Evolutionary conservation across 2,797 vertebrate species (phyloP).

Genomic region (Enteromius radiatus): DNA sequence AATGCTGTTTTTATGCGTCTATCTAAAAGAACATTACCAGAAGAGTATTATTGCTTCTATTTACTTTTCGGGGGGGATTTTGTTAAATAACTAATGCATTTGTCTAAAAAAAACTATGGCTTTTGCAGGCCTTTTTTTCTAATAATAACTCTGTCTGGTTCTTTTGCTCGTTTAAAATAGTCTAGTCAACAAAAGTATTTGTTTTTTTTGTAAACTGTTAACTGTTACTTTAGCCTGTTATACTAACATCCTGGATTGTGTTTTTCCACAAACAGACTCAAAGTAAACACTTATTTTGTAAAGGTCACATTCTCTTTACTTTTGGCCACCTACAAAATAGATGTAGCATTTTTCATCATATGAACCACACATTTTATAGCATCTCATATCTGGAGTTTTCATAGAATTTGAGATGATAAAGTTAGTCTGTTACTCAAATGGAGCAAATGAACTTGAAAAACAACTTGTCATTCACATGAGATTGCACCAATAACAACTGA

Average conservation of each 20-base stretch:
- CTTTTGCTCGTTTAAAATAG: background rate
- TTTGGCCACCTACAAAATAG: background rate
- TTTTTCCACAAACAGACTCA: background rate
- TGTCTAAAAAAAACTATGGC: too few species aligned
- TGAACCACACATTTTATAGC: background rate
- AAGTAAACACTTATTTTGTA: background rate
- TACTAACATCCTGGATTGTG: background rate
- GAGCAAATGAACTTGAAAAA: too few species aligned
- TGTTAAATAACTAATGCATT: background rate
- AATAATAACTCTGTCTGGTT: background rate
- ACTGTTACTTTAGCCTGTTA: background rate
- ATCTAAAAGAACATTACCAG: background rate
- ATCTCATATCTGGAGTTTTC: background rate
- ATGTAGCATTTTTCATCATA: background rate
- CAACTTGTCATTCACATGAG: background rate
- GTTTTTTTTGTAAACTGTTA: too few species aligned
- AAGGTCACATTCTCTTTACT: background rate
- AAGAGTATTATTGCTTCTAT: background rate
- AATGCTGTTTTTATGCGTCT: fast-evolving
- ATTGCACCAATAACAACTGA: background rate
- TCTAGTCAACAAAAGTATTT: background rate
- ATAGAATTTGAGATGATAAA: background rate
- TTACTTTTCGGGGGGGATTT: background rate
- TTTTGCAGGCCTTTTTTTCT: background rate
- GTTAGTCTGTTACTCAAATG: background rate